Evolutionary conservation across 2,888 invertebrate species (phyloP).

Genomic region (Silvanus unidentatus): DNA sequence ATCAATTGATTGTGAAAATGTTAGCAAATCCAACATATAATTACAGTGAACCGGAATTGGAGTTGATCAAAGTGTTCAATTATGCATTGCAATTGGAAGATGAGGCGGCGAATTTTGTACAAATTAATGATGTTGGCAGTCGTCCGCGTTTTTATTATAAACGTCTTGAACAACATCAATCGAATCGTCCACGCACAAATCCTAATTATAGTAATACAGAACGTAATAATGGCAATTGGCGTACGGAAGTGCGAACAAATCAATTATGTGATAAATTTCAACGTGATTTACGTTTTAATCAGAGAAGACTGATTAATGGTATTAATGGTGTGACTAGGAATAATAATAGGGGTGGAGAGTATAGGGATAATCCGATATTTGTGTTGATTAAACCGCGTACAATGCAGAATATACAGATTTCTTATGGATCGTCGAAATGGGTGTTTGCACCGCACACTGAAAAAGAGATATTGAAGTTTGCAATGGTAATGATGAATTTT

Average conservation of each 20-base stretch:
- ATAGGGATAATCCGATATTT: slow-evolving; percentile 45
- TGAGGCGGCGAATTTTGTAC: slow-evolving; percentile 59
- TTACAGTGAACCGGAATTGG: slow-evolving; percentile 39
- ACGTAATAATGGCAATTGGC: too few species aligned
- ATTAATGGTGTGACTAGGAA: background rate
- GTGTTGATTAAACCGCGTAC: slow-evolving; percentile 59
- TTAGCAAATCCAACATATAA: slow-evolving; percentile 56
- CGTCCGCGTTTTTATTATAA: slow-evolving; percentile 59
- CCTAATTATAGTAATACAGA: background rate
- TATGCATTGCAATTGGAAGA: slow-evolving; percentile 68
- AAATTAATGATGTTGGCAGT: slow-evolving; percentile 70
- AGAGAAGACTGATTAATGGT: background rate
- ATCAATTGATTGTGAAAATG: slow-evolving; percentile 39
- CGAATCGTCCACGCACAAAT: background rate
- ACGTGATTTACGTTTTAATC: too few species aligned
- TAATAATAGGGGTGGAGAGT: background rate
- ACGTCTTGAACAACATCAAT: background rate
- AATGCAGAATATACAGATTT: slow-evolving; percentile 52
- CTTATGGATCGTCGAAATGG: slow-evolving; percentile 52
- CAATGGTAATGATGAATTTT: slow-evolving; percentile 47
- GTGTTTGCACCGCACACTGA: slow-evolving; percentile 57
- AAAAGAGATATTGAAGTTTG: slow-evolving; percentile 54
- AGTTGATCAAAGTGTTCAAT: slow-evolving; percentile 29
- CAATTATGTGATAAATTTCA: too few species aligned
- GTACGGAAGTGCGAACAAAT: too few species aligned